Base-by-base conservation (phyloP, 2,888 invertebrate species). In the Torymus auratus region DNA sequence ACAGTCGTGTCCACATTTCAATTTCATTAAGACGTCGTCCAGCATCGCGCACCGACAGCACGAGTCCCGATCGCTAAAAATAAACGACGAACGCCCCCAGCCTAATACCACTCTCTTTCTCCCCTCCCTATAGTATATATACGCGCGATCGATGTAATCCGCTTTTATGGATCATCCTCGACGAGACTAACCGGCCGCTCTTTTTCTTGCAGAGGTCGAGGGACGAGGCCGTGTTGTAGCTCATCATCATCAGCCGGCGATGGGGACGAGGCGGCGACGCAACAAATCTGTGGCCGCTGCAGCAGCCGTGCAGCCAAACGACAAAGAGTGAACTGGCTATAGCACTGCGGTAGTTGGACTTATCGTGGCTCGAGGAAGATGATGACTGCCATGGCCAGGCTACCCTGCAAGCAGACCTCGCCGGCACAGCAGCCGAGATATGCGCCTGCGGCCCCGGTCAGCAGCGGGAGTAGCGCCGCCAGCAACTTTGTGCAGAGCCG, bases 311-410 rank as follows among this genome's bases (percentile, higher is more conserved):
- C 28, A 3, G 7, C 28, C 7, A 4, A 28, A 28, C 28, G 28
- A 28, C 28, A 4, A 28, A 2, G 1, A 28, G 28, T 20, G 20
- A 20, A 20, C 1, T 20, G 28, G 3, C 28, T 2, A 2, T 4
- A 28, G 28, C 20, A 2, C 20, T 20, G 1, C 20, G n/a, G n/a
- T 28, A 28, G 28, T 28, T 28, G 28, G 7, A 28, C 7, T 28
- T 28, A 7, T 28, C 7, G 7, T 2, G 28, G 28, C 28, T 4
- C 28, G 28, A 28, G 28, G 3, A 83, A 83, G 84, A 91, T 91
- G 90, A 90, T 88, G 90, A 89, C 90, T 85, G 88, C 91, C 84
- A 91, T 91, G 91, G 90, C 90, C 72, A 88, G 91, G 86, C 87
- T 90, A 85, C 89, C 91, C 83, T 90, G 89, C 85, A 91, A 91